These are phyloP conservation scores for Carlito syrichta DNA, from an alignment of 2,113 vertebrate genomes.

Conservation along the genomic window DNA sequence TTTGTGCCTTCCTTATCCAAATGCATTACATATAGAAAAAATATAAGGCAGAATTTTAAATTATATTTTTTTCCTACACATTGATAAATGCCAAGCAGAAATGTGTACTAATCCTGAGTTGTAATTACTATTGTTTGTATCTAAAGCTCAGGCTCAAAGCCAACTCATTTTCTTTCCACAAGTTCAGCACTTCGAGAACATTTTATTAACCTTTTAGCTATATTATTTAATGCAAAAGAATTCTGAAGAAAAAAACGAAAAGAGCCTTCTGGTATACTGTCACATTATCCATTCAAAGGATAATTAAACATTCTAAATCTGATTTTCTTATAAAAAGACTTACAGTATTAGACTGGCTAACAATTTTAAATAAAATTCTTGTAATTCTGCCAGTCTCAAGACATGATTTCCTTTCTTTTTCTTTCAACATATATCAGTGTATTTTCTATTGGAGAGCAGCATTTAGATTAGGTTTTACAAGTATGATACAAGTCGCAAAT, in stretches of 20 bases:
- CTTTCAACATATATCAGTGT: not conserved
- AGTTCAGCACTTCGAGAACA: constrained; percentile 21
- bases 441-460: constrained; percentile 9
- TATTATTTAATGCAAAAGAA: not conserved
- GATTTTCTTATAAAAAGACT: constrained; percentile 43
- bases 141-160: constrained; percentile 44
- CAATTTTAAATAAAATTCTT: constrained; percentile 44
- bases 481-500: constrained; percentile 41
- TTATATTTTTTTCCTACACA: not conserved
- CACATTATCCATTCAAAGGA: constrained; percentile 13
- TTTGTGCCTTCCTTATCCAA: constrained; percentile 49
- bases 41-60: constrained; percentile 48
- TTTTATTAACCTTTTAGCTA: constrained; percentile 23
- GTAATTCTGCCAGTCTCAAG: constrained; percentile 28
- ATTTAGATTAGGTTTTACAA: constrained; percentile 59
- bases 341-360: constrained; percentile 7
- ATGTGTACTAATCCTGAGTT: constrained; percentile 42
- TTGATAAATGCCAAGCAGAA: constrained; percentile 38
- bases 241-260: constrained; percentile 20
- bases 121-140: constrained; percentile 43
- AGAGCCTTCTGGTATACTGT: not conserved
- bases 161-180: constrained; percentile 43
- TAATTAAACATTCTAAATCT: constrained; percentile 41
- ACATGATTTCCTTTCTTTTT: not conserved
- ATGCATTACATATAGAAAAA: constrained; percentile 34